Base-by-base conservation (phyloP, 2,888 invertebrate species). In the Alviniconcha strummeri region DNA sequence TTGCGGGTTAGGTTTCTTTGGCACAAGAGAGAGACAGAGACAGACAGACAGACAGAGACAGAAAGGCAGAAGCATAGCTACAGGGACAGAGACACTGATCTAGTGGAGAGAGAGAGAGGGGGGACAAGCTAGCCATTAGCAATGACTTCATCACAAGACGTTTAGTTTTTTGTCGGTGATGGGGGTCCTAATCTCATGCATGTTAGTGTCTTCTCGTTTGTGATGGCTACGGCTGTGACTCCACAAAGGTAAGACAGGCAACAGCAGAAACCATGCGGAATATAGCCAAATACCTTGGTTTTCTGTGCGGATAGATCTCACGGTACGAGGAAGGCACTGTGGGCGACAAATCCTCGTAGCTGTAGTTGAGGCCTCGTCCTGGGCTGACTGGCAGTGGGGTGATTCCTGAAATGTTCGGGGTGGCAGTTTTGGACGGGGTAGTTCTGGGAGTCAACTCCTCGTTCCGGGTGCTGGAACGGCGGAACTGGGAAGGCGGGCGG, bases 291-390 rank as follows among this genome's bases (percentile, higher is more conserved):
- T 83, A 81, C 64, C 83, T 85, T 11, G 69, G 83, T 74, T 89
- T 89, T 75, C 90, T 86, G 84, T 91, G 91, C 19, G 91, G 91
- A 81, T 91, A 91, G 19, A 91, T 91, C 84, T 91, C 90, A 83
- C 89, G 85, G 81, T 88, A 87, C 15, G 81, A 86, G 69, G 88
- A 87, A n/a, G 86, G 84, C 15, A 88, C 84, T 15, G 84, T 52
- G 85, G 13, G 90, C n/a, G 84, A 83, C 36, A 83, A 19, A 4
- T 83, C 79, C 5, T 85, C 78, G 76, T n/a, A 69, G 54, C 83
- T 83, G 60, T 79, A 79, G 52, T 55, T 79, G 13, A 64, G 56
- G 52, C 36, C 19, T 19, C 56, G 57, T 4, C 19, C n/a, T 6
- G 83, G 83, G 19, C 81, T 75, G 55, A 55, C 4, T 3, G 72